Evolutionary conservation across 2,113 vertebrate species (phyloP), one percentile per base, ranked within the genome.

Genomic region (Candoia aspera): DNA sequence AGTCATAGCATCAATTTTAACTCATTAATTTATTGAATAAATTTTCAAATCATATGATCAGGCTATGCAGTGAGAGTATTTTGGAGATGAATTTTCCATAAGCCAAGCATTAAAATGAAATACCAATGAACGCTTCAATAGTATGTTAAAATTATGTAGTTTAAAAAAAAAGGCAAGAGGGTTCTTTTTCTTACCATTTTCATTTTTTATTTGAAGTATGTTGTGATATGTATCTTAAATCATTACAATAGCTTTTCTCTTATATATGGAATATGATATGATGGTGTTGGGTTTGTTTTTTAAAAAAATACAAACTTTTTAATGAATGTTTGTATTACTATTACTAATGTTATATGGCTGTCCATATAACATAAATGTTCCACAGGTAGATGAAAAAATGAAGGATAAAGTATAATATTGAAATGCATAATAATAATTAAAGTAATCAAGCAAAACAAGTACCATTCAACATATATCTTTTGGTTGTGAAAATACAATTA

Each of bases 1-100:
- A 46, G 24, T 42, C 33, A 0, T 0, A 13, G 53, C 4, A 0
- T 3, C 5, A 3, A 0, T 19, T 23, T 91, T n/a, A 85, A 73
- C 73, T 79, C 11, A 33, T 37, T n/a, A 54, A 57, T 79, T 64
- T 57, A 84, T 21, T 54, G 0, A 1, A 88, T 64, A 86, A 33
- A 55, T 1, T 19, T 79, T 37, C 33, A 79, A 79, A 37, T 79
- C 6, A 9, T 21, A 79, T 79, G n/a, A 79, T 19, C 33, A 79
- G 17, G 15, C n/a, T 5, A 87, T 89, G 86, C 49, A 8, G 26
- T 62, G 2, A 11, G 15, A 79, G 6, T 19, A 1, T 13, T 92
- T 59, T 79, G 62, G 54, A 53, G 53, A 46, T 12, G 89, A 49
- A 17, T 29, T 19, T n/a, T 6, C 17, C 0, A 59, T 26, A 87